Percentiles rank a stretch among this genome's conserved stretches.
These are phyloP conservation scores for Sminthurides aquaticus DNA, from an alignment of 2,888 invertebrate species.

Conservation along the genomic window DNA sequence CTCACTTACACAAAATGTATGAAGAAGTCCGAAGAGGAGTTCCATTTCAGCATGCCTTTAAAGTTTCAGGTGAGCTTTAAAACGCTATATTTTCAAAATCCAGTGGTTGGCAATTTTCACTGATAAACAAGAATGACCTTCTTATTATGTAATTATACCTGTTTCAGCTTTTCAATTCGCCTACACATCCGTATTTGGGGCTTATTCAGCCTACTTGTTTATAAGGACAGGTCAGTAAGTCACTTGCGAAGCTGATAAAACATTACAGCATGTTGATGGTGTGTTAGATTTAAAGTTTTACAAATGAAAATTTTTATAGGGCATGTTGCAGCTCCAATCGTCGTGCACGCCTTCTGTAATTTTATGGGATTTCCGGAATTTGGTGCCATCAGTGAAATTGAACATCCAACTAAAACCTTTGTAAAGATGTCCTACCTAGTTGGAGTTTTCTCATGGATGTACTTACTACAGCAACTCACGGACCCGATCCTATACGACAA, in stretches of 20 bases:
- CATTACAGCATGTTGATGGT: too few species aligned
- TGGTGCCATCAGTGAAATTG: slow-evolving; percentile 59
- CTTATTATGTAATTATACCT: neutral
- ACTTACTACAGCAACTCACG: slow-evolving; percentile 68
- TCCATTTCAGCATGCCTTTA: slow-evolving; percentile 60
- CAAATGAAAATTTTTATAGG: slow-evolving; percentile 51
- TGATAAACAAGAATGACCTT: neutral
- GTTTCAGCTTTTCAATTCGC: slow-evolving; percentile 71
- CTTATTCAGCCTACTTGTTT: slow-evolving; percentile 88
- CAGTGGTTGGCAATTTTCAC: neutral
- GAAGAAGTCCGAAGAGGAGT: slow-evolving; percentile 68
- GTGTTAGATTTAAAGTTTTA: slow-evolving; percentile 19
- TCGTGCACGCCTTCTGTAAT: slow-evolving; percentile 91
- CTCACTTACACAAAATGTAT: slow-evolving; percentile 85
- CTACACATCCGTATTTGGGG: slow-evolving; percentile 88
- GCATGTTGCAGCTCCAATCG: slow-evolving; percentile 76
- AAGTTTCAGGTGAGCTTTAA: slow-evolving; percentile 57
- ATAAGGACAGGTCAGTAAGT: slow-evolving; percentile 62
- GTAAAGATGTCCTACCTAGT: slow-evolving; percentile 62
- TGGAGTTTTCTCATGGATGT: slow-evolving; percentile 71
- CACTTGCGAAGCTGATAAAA: neutral
- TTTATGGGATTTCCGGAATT: slow-evolving; percentile 94
- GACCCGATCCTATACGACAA: slow-evolving; percentile 55
- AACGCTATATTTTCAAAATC: neutral
- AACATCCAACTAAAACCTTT: slow-evolving; percentile 56